Conservation (phyloP, 2,888 invertebrate species). For the Sarcophaga variegata region DNA sequence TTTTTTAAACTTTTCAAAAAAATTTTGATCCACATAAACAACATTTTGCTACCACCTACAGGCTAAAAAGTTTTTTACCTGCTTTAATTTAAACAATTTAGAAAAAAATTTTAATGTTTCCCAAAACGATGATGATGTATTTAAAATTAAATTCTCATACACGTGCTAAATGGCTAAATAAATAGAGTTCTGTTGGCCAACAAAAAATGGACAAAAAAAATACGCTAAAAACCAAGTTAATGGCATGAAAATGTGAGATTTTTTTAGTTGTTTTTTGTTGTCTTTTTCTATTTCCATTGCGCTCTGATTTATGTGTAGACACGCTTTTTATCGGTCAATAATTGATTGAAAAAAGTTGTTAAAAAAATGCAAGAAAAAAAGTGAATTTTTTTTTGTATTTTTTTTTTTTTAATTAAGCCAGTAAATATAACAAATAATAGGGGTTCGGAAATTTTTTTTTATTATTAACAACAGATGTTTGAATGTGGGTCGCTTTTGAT, state of each 20-base stretch:
- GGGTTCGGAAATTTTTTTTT: neutral
- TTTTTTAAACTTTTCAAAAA: too few relatives aligned
- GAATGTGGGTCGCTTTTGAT: neutral
- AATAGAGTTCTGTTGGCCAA: constrained; percentile 7
- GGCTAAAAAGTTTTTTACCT: neutral
- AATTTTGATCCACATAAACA: too few relatives aligned
- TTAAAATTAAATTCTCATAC: constrained; percentile 45
- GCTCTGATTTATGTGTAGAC: neutral
- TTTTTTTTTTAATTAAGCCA: too few relatives aligned
- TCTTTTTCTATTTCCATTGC: too few relatives aligned
- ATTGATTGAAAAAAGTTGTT: neutral
- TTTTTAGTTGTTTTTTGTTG: too few relatives aligned
- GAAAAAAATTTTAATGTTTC: constrained; percentile 1
- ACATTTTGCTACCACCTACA: too few relatives aligned
- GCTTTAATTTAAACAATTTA: neutral
- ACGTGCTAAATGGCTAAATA: constrained; percentile 17
- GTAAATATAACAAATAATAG: neutral
- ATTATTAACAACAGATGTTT: neutral
- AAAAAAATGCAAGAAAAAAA: neutral
- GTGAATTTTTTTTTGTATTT: neutral
- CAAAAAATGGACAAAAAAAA: constrained; percentile 2
- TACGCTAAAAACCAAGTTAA: neutral
- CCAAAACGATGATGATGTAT: neutral
- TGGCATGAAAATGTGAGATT: constrained; percentile 5
- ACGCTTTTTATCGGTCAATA: constrained; percentile 14